Evolutionary conservation across 2,888 invertebrate species (phyloP).

Genomic region (Anoncus sp.): DNA sequence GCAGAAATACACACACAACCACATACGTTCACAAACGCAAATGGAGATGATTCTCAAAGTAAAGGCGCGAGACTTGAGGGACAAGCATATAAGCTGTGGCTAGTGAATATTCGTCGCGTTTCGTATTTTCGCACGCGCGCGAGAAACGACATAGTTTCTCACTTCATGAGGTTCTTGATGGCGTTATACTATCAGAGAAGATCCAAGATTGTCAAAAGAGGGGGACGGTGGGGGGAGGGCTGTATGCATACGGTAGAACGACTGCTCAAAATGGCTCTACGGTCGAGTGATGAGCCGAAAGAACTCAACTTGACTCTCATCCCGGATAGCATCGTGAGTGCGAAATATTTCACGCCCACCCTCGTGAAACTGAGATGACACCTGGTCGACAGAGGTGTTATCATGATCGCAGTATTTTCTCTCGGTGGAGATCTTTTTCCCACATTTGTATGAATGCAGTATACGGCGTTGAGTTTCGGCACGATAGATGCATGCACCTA

Average conservation of each 20-base stretch:
- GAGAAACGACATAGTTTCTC: slow-evolving; percentile 56
- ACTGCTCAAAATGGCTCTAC: slow-evolving; percentile 36
- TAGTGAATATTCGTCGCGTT: slow-evolving; percentile 30
- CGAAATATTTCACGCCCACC: slow-evolving; percentile 52
- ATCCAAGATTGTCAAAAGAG: slow-evolving; percentile 36
- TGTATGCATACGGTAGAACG: slow-evolving; percentile 8
- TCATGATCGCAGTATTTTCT: slow-evolving; percentile 49
- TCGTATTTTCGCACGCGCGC: slow-evolving; percentile 44
- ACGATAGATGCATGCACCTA: too few relatives aligned
- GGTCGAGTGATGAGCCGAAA: slow-evolving; percentile 55
- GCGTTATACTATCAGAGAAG: slow-evolving; percentile 49
- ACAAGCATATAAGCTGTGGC: slow-evolving; percentile 27
- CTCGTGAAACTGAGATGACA: slow-evolving; percentile 49
- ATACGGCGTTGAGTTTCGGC: neutral
- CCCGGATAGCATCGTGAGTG: slow-evolving; percentile 26
- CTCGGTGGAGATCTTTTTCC: slow-evolving; percentile 13
- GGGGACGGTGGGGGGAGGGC: neutral
- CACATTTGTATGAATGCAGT: slow-evolving; percentile 11
- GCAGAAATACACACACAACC: slow-evolving; percentile 26
- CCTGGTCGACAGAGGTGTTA: slow-evolving; percentile 54
- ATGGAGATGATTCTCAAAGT: slow-evolving; percentile 30
- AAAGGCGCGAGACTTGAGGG: slow-evolving; percentile 28
- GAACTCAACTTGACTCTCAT: slow-evolving; percentile 25
- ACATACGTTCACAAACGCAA: slow-evolving; percentile 31
- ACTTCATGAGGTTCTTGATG: slow-evolving; percentile 44